These are phyloP conservation scores for Peromyscus aztecus DNA, from an alignment of 2,797 vertebrate species.

Conservation along the genomic window DNA sequence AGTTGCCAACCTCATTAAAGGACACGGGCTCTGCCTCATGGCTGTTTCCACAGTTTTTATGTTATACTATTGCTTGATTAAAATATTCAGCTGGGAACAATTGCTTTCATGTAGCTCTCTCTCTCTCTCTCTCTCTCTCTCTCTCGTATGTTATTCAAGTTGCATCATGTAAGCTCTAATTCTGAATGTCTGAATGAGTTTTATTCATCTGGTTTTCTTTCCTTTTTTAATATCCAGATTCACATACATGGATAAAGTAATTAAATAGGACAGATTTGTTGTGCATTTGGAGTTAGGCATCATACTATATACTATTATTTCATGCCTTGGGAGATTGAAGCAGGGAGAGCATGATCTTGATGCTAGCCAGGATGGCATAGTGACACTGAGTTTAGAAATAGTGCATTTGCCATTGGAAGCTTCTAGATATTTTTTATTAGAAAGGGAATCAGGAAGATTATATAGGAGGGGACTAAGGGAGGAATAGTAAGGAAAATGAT, in stretches of 20 bases:
- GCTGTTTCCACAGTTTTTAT: rapidly evolving
- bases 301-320: not conserved
- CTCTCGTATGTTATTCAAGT: rapidly evolving
- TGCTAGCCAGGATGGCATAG: not conserved
- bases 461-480: not conserved
- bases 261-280: not conserved
- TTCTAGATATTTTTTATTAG: not conserved
- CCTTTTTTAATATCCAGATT: not conserved
- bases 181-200: not conserved
- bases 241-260: not conserved
- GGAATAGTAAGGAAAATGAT: not conserved
- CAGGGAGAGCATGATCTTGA: not conserved
- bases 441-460: too few species aligned
- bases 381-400: not conserved
- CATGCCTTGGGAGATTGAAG: not conserved
- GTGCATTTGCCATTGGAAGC: not conserved
- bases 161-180: not conserved
- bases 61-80: not conserved
- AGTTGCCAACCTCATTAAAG: constrained; percentile 19
- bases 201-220: not conserved
- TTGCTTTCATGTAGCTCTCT: not conserved
- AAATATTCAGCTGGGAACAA: not conserved
- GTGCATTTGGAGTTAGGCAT: not conserved
- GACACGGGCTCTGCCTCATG: not conserved
- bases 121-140: not conserved